phyloP scores from a whole-genome alignment of 2,888 invertebrate genomes.

The Pachliopta kotzebuea region DNA sequence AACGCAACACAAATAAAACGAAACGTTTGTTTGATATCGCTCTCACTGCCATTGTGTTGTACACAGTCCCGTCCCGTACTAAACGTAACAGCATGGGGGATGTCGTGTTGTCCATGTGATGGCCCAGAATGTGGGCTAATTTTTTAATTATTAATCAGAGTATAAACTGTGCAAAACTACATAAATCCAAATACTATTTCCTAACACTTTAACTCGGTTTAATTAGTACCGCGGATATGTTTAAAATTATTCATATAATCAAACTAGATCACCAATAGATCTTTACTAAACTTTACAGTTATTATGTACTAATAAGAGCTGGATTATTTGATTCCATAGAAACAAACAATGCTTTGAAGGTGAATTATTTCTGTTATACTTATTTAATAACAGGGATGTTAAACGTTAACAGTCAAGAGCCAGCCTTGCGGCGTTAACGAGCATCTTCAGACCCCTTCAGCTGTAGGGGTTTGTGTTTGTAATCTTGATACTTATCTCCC shows the following conservation, averaged over 20 bases:
- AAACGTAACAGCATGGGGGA: background rate
- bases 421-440: constrained; percentile 25
- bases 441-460: constrained; percentile 16
- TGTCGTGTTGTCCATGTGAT: background rate
- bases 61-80: background rate
- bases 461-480: constrained; percentile 24
- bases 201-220: too few species aligned
- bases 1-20: constrained; percentile 56
- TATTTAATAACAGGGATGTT: constrained; percentile 12
- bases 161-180: too few species aligned
- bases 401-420: constrained; percentile 25
- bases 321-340: background rate
- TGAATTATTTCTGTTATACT: background rate
- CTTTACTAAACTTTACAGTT: too few species aligned
- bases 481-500: constrained; percentile 23
- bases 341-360: background rate
- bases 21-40: constrained; percentile 52
- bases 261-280: too few species aligned
- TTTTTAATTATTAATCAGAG: too few species aligned
- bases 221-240: too few species aligned
- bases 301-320: too few species aligned
- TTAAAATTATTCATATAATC: too few species aligned
- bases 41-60: constrained; percentile 35
- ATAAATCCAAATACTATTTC: too few species aligned
- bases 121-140: background rate